Evolutionary conservation across 1,140 invertebrate genomes (phyloP), one percentile per base, ranked within the genome.

Genomic region (Eueides isabella): DNA sequence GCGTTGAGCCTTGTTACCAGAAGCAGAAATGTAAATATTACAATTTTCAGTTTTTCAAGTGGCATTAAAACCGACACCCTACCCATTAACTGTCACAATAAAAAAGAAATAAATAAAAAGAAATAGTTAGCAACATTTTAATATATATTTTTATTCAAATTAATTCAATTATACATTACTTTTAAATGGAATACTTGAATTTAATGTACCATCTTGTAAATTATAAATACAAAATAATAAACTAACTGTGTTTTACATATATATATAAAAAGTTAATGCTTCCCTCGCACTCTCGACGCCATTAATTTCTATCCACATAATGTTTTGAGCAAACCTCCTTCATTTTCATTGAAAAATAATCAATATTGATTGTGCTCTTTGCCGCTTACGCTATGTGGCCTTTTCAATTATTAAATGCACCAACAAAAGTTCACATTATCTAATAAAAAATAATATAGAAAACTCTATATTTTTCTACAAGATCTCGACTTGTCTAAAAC

Each of bases 91-190:
- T n/a, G n/a, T n/a, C n/a, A n/a, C n/a, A n/a, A n/a, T n/a, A n/a
- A 64, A 44, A 71, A 65, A 63, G 28, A 63, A 72, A 76, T 55
- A 55, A 55, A 55, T 55, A 76, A 85, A 82, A 83, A 92, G n/a
- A 89, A 86, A 85, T 71, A 78, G 74, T 92, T 91, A 91, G 89
- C 89, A 93, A 93, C 91, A 93, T 93, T 93, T 93, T 93, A 91
- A 92, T 93, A 93, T 92, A 93, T 92, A 92, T 90, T 92, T 92
- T 93, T 92, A 92, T 92, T 92, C 85, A 93, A 93, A 92, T 91
- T 82, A 92, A 91, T 90, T 88, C 82, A 90, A 91, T 90, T 85
- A 88, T 92, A 91, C 88, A 89, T 87, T 90, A 91, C 86, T 88
- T 87, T 90, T 38, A 14, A n/a, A 91, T 85, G 89, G 89, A 90